phyloP scores from a whole-genome alignment of 2,113 vertebrate species.

The Amphiprion percula region DNA sequence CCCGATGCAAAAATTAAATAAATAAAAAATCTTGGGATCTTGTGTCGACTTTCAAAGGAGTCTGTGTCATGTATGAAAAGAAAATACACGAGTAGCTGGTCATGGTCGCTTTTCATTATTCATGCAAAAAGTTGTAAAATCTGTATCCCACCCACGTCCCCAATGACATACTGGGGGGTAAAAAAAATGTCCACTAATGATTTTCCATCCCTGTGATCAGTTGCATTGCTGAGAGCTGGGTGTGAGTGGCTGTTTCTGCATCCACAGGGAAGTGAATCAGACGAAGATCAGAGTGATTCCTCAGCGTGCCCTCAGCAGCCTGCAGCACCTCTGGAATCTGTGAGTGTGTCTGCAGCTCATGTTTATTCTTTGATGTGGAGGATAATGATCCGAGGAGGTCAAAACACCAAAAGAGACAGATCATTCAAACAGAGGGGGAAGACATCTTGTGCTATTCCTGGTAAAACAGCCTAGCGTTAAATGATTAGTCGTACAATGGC shows the following conservation, averaged over 20 bases:
- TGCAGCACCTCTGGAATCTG: slow-evolving; percentile 77
- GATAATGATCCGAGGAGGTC: slow-evolving; percentile 58
- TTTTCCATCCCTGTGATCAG: neutral
- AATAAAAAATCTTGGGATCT: neutral
- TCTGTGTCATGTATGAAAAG: slow-evolving; percentile 17
- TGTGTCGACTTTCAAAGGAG: neutral
- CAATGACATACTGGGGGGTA: too few relatives aligned
- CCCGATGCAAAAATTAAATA: slow-evolving; percentile 12
- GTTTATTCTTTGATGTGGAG: slow-evolving; percentile 72
- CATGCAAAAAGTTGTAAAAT: neutral
- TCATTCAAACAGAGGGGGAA: slow-evolving; percentile 25
- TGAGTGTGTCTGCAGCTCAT: slow-evolving; percentile 60
- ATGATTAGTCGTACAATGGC: too few relatives aligned
- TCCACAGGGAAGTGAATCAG: slow-evolving; percentile 72
- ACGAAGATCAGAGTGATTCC: slow-evolving; percentile 73
- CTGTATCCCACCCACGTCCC: neutral
- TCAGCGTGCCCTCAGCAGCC: slow-evolving; percentile 50
- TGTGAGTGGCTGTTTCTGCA: slow-evolving; percentile 29
- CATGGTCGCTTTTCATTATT: neutral
- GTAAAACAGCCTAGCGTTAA: neutral
- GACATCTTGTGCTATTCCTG: neutral
- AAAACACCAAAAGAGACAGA: slow-evolving; percentile 61
- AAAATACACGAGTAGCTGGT: neutral
- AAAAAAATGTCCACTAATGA: too few relatives aligned
- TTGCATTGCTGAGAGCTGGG: slow-evolving; percentile 1